Evolutionary conservation across 2,888 invertebrate species (phyloP).

Genomic region (Sepiola atlantica): DNA sequence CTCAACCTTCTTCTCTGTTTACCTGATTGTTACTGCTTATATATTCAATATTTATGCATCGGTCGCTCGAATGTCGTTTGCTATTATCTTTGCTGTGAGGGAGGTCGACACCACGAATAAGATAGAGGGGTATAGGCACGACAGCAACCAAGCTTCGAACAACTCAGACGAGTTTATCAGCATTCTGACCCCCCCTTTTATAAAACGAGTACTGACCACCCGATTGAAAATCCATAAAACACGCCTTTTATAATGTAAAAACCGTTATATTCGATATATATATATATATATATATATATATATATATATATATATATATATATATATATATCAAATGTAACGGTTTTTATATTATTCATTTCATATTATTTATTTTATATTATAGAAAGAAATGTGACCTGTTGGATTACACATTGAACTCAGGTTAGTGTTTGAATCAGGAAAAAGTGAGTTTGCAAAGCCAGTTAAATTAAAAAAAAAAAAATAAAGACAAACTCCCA

Average conservation of each 20-base stretch:
- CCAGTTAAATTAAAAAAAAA: too few relatives aligned
- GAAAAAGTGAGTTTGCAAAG: too few relatives aligned
- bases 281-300: too few relatives aligned
- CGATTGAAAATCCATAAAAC: neutral
- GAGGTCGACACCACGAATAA: neutral
- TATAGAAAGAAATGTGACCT: too few relatives aligned
- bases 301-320: too few relatives aligned
- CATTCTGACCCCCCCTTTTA: neutral
- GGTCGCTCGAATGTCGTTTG: neutral
- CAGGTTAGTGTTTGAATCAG: too few relatives aligned
- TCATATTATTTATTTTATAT: too few relatives aligned
- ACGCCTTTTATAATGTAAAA: neutral
- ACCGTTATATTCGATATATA: too few relatives aligned
- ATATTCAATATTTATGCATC: neutral
- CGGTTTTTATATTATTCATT: too few relatives aligned
- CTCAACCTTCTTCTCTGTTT: conserved; percentile 14
- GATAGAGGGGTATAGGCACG: neutral
- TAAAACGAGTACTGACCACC: neutral
- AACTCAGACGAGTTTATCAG: neutral
- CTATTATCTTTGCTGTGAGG: neutral
- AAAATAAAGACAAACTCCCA: too few relatives aligned
- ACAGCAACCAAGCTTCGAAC: neutral
- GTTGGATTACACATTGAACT: too few relatives aligned
- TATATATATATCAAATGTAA: too few relatives aligned
- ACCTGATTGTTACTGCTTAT: neutral